Percentiles rank a stretch among this genome's conserved stretches.
phyloP scores from a whole-genome alignment of 64 coral and sea anemone species.

The Dendrophyllia cribrosa region DNA sequence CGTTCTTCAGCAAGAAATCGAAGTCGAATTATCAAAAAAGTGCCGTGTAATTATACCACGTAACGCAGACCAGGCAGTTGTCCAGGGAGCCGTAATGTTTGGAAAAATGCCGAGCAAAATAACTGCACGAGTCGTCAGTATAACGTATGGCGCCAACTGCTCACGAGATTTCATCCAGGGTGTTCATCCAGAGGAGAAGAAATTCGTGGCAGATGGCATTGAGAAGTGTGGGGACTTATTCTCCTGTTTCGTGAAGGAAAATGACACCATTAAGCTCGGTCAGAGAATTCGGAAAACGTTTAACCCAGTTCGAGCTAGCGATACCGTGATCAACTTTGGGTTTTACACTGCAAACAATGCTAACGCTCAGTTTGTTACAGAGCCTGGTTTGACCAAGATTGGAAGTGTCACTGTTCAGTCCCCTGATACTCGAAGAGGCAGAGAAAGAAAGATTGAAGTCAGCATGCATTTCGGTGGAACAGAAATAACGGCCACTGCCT shows the following conservation, averaged over 20 bases:
- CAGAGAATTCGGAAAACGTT: background rate
- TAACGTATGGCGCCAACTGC: background rate
- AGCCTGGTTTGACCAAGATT: background rate
- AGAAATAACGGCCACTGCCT: background rate
- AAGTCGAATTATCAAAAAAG: background rate
- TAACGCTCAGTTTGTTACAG: background rate
- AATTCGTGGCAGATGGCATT: background rate
- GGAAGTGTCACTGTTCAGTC: background rate
- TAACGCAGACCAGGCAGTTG: background rate
- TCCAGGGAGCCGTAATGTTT: background rate
- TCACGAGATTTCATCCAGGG: background rate
- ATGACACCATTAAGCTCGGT: background rate
- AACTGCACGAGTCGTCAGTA: background rate
- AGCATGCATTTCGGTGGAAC: background rate
- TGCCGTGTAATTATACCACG: background rate
- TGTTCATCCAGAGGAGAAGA: background rate
- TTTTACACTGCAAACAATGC: background rate
- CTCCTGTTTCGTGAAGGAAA: background rate
- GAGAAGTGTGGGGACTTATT: background rate
- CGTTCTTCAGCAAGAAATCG: background rate
- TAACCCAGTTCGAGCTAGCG: background rate
- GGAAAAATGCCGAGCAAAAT: background rate
- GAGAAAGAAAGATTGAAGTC: background rate
- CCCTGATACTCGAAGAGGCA: background rate
- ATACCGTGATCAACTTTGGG: background rate